phyloP scores from a whole-genome alignment of 2,797 vertebrate species.

The Phrynocephalus forsythii region DNA sequence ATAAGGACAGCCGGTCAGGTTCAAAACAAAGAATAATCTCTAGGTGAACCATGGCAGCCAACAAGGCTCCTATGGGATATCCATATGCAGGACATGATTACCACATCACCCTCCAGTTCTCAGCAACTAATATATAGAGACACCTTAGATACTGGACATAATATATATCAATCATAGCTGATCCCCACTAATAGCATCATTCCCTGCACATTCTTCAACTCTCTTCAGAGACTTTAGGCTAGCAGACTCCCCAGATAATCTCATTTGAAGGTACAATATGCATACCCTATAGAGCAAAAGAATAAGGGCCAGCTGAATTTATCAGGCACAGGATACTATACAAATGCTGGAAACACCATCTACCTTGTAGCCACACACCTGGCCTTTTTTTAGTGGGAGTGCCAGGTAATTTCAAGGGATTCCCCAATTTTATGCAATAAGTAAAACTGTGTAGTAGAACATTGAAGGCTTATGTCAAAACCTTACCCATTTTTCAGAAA shows the following conservation, averaged over 20 bases:
- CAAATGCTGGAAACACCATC: no score
- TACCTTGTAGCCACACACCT: no score
- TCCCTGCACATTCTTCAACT: not conserved
- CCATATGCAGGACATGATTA: not conserved
- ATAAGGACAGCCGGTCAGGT: not conserved
- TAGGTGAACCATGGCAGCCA: not conserved
- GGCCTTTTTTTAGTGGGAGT: no score
- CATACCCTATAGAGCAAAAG: no score
- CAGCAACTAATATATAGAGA: not conserved
- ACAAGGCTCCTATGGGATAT: not conserved
- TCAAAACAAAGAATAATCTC: not conserved
- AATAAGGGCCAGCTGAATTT: no score
- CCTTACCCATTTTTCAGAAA: no score
- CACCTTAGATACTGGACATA: not conserved
- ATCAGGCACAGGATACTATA: no score
- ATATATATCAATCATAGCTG: not conserved
- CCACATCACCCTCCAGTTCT: not conserved
- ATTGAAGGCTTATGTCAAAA: no score
- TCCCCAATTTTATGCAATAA: no score
- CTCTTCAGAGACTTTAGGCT: not conserved
- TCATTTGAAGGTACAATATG: no score
- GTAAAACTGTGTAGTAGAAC: no score
- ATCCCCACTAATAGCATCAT: not conserved
- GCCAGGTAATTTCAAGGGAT: no score
- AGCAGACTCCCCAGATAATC: not conserved